A percentile compares a stretch with the other conserved stretches of the same genome.
These are phyloP conservation scores for Perithous albicinctus DNA, from an alignment of 2,888 invertebrate species.

Conservation along the genomic window DNA sequence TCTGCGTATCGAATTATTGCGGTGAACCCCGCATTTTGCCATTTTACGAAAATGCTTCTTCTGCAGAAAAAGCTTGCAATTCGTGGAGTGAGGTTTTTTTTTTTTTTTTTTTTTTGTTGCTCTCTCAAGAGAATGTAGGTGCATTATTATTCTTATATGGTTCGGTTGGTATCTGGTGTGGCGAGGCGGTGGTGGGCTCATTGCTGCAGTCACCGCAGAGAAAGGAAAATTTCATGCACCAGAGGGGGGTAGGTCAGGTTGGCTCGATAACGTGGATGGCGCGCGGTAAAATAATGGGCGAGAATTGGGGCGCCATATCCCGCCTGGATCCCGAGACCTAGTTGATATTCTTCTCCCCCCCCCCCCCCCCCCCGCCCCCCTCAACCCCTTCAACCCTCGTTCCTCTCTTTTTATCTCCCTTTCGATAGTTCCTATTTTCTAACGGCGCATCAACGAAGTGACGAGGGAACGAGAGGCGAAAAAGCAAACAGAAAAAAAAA, in stretches of 20 bases:
- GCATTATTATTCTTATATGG: conserved; percentile 48
- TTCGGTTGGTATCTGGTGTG: conserved; percentile 32
- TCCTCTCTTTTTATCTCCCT: background rate
- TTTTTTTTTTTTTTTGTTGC: background rate
- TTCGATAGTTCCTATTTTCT: conserved; percentile 10
- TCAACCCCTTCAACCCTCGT: too few relatives aligned
- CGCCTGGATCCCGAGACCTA: conserved; percentile 51
- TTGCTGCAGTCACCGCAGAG: conserved; percentile 10
- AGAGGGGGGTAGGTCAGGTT: conserved; percentile 58
- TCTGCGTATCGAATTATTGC: background rate
- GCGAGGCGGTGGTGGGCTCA: conserved; percentile 23
- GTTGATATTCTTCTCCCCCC: conserved; percentile 43
- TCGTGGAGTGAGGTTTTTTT: conserved; percentile 8
- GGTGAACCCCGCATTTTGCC: background rate
- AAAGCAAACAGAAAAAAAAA: background rate
- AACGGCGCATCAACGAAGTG: background rate
- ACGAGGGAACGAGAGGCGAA: background rate
- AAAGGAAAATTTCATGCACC: conserved; percentile 60
- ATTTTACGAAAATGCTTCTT: background rate
- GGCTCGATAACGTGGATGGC: conserved; percentile 56
- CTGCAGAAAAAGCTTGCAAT: background rate
- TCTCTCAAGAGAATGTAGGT: conserved; percentile 17
- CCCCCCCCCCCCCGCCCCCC: background rate
- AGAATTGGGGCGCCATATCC: conserved; percentile 56
- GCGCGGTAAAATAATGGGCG: conserved; percentile 51